Percentiles rank a stretch among this genome's conserved stretches.
These are phyloP conservation scores for Heterodera filipjevi DNA, from an alignment of 2,888 invertebrate genomes.

Conservation along the genomic window DNA sequence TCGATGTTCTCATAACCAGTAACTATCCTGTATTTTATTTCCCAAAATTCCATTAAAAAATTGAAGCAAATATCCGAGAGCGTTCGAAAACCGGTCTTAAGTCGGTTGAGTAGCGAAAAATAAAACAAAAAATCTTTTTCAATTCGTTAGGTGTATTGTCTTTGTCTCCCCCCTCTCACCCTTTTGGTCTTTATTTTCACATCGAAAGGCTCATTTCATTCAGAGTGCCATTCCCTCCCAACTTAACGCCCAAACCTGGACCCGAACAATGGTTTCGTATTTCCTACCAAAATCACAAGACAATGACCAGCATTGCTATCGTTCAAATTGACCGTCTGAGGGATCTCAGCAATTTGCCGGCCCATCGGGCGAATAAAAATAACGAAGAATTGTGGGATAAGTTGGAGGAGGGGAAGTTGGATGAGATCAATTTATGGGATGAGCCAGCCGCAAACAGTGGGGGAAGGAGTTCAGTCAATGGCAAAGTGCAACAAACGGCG, in stretches of 20 bases:
- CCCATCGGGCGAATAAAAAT: background rate
- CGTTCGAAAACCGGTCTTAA: too few relatives aligned
- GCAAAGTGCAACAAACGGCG: background rate
- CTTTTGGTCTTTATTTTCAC: too few relatives aligned
- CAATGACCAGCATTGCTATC: background rate
- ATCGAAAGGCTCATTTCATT: background rate
- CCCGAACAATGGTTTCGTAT: background rate
- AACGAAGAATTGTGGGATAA: background rate
- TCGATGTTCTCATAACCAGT: too few relatives aligned
- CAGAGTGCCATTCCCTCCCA: background rate
- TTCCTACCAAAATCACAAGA: background rate
- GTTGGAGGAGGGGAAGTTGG: background rate
- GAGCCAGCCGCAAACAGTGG: background rate
- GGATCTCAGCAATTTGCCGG: background rate
- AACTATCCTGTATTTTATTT: too few relatives aligned
- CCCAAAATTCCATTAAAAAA: too few relatives aligned
- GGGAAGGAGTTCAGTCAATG: background rate
- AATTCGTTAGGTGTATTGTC: too few relatives aligned
- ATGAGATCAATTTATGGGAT: background rate
- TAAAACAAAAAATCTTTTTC: too few relatives aligned
- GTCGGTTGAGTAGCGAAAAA: too few relatives aligned
- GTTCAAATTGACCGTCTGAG: background rate
- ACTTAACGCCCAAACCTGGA: background rate
- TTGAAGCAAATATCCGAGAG: too few relatives aligned
- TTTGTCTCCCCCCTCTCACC: too few relatives aligned